Percentiles rank a stretch among this genome's conserved stretches.
phyloP scores from a whole-genome alignment of 2,888 invertebrate species.

The Trachelus tabidus region DNA sequence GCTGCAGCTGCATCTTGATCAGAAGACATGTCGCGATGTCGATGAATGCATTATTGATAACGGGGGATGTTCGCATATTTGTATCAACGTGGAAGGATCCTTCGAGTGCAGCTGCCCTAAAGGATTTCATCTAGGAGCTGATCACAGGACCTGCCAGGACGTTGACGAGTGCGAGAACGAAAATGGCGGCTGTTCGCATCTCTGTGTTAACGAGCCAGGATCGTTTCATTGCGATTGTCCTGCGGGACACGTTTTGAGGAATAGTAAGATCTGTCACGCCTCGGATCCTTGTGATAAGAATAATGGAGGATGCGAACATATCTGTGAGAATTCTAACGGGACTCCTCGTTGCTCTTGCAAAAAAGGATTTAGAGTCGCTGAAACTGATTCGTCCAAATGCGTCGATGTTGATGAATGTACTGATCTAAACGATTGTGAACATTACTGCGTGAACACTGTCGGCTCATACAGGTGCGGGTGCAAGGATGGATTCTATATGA shows the following conservation, averaged over 20 bases:
- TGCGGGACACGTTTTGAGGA: conserved; percentile 48
- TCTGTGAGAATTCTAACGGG: conserved; percentile 41
- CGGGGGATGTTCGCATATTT: conserved; percentile 67
- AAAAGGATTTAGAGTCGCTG: conserved; percentile 63
- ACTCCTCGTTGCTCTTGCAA: conserved; percentile 47
- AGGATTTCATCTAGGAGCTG: conserved; percentile 68
- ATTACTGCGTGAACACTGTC: conserved; percentile 65
- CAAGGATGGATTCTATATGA: conserved; percentile 45
- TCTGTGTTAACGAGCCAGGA: conserved; percentile 69
- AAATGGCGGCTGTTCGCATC: conserved; percentile 65
- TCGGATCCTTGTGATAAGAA: conserved; percentile 43
- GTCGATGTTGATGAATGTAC: conserved; percentile 65
- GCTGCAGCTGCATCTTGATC: conserved; percentile 52
- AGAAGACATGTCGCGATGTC: conserved; percentile 57
- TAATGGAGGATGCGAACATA: conserved; percentile 67
- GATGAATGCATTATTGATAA: conserved; percentile 62
- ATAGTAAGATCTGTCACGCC: conserved; percentile 37
- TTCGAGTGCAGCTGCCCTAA: conserved; percentile 73
- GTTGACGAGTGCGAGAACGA: conserved; percentile 56
- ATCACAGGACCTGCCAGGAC: conserved; percentile 64
- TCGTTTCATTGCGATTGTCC: conserved; percentile 66
- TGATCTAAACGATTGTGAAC: conserved; percentile 62
- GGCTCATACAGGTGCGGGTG: conserved; percentile 65
- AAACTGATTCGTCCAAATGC: conserved; percentile 50
- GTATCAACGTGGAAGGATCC: conserved; percentile 67